phyloP scores from a whole-genome alignment of 2,888 invertebrate genomes.

The Cryptocephalus primarius region DNA sequence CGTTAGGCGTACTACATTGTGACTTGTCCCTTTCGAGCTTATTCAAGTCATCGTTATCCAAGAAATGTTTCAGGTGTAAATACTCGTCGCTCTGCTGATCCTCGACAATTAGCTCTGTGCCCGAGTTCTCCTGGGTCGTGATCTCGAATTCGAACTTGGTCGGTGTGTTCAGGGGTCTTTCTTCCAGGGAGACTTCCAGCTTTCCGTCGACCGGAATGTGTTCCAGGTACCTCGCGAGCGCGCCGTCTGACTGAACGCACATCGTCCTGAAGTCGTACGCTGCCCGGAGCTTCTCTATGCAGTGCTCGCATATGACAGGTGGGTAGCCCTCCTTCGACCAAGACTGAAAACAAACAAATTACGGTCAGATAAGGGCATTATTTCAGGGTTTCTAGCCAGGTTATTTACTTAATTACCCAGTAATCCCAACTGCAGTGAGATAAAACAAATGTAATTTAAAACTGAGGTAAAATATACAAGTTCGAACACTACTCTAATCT shows the following conservation, averaged over 20 bases:
- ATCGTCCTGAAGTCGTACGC: slow-evolving; percentile 31
- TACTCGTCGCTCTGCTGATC: slow-evolving; percentile 29
- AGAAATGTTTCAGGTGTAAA: slow-evolving; percentile 31
- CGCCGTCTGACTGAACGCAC: slow-evolving; percentile 30
- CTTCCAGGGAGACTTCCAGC: slow-evolving; percentile 7
- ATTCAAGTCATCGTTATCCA: slow-evolving; percentile 28
- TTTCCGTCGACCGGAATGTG: slow-evolving; percentile 1
- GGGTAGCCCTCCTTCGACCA: slow-evolving; percentile 31
- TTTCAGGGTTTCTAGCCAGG: no score
- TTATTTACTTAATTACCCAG: no score
- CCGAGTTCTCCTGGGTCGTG: slow-evolving; percentile 15
- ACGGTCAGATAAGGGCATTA: no score
- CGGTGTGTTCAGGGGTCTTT: slow-evolving; percentile 17
- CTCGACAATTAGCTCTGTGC: slow-evolving; percentile 22
- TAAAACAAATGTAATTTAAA: no score
- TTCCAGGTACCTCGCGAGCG: slow-evolving; percentile 22
- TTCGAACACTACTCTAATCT: no score
- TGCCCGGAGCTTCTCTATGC: slow-evolving; percentile 28
- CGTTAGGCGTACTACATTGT: background rate
- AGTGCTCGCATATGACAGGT: slow-evolving; percentile 29
- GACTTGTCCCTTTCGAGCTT: background rate
- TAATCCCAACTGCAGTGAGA: no score
- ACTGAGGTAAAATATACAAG: no score
- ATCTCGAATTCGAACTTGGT: slow-evolving; percentile 27
- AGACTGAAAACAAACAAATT: slow-evolving; percentile 20